A percentile compares a stretch with the other conserved stretches of the same genome.
These are phyloP conservation scores for Ganaspis sp. DNA, from an alignment of 1,140 invertebrate species.

Conservation along the genomic window DNA sequence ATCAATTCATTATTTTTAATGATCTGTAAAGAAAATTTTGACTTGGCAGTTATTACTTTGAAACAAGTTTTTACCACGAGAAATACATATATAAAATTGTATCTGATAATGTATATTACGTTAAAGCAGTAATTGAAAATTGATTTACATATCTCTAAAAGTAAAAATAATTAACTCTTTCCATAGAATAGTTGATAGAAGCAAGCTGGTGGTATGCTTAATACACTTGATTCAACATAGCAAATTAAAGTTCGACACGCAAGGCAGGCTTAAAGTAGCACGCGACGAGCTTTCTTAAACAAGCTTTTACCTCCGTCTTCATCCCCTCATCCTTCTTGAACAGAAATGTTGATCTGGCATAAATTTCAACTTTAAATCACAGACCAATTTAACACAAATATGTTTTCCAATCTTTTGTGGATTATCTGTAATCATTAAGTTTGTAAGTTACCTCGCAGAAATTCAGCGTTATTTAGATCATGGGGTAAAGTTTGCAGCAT, in stretches of 20 bases:
- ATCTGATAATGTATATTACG: not conserved
- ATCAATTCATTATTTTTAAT: no score
- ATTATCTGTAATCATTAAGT: not conserved
- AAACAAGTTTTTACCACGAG: no score
- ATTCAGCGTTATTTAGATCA: not conserved
- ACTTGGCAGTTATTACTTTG: no score
- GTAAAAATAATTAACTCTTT: slow-evolving; percentile 26
- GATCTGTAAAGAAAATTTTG: no score
- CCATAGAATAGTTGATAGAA: not conserved
- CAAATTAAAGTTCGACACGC: slow-evolving; percentile 74
- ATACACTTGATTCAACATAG: slow-evolving; percentile 72
- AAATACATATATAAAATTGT: no score
- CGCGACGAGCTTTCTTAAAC: slow-evolving; percentile 57
- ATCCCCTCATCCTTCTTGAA: not conserved
- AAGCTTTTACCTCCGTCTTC: slow-evolving; percentile 20
- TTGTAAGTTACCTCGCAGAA: not conserved
- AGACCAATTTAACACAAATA: not conserved
- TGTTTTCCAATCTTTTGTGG: slow-evolving; percentile 1
- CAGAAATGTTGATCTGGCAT: not conserved
- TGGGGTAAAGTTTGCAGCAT: not conserved
- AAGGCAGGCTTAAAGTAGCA: slow-evolving; percentile 66
- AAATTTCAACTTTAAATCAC: not conserved
- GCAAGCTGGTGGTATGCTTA: slow-evolving; percentile 27
- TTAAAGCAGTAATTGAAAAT: not conserved
- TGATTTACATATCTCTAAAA: not conserved